A percentile compares a stretch with the other conserved stretches of the same genome.
These are phyloP conservation scores for Macrophya alboannulata DNA, from an alignment of 2,888 invertebrate genomes.

Conservation along the genomic window DNA sequence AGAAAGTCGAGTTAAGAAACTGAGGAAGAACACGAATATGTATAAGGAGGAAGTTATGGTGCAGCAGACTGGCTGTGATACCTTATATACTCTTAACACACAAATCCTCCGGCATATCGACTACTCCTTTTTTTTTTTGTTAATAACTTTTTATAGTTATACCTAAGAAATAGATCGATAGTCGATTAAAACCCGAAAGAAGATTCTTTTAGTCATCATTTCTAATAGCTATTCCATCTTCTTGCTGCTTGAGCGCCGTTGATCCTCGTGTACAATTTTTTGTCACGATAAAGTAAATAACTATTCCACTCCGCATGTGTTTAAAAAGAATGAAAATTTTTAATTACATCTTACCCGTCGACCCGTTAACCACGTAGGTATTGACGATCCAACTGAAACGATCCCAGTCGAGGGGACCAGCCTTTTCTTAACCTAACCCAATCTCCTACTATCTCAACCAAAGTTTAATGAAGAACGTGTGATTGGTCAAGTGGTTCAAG, in stretches of 20 bases:
- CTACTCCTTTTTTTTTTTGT: too few relatives aligned
- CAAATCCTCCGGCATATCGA: neutral
- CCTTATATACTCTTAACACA: neutral
- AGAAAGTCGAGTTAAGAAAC: neutral
- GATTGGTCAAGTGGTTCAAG: conserved; percentile 4
- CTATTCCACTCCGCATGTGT: neutral
- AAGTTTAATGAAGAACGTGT: neutral
- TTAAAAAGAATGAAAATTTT: conserved; percentile 35
- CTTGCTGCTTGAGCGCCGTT: neutral
- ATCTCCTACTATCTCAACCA: neutral
- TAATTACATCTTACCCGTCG: conserved; percentile 7
- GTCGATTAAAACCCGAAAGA: conserved; percentile 30
- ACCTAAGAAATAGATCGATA: conserved; percentile 24
- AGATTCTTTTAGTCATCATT: conserved; percentile 46
- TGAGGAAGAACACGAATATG: neutral
- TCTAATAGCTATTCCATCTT: conserved; percentile 46
- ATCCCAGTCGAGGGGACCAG: neutral
- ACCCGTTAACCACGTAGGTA: neutral
- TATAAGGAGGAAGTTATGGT: neutral
- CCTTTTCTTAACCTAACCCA: neutral
- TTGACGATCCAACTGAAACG: neutral
- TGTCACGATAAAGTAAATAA: conserved; percentile 40
- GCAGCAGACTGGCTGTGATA: neutral
- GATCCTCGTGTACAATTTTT: neutral
- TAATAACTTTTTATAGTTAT: neutral